Evolutionary conservation across 2,113 vertebrate genomes (phyloP), one percentile per base, ranked within the genome.

Genomic region (Hydrochoerus hydrochaeris): DNA sequence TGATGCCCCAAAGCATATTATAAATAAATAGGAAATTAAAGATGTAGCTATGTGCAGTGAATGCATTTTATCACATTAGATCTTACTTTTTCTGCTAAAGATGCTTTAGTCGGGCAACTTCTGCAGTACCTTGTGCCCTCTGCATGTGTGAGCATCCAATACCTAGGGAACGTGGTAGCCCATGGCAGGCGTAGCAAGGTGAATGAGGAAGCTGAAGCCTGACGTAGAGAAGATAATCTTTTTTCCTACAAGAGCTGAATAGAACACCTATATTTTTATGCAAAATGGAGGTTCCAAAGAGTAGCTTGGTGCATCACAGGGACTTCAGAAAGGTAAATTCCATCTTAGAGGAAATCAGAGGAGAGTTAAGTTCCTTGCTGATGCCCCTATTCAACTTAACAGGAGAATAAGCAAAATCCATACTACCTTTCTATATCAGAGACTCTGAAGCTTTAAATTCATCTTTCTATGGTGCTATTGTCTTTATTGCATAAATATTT

Each of bases 401-500:
- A 86, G 26, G 80, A 24, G 86, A 93, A 91, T 85, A 75, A 91
- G n/a, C 3, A 52, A 94, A 96, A 92, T 81, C 14, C 93, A 16
- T 82, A 65, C 30, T 95, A 35, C n/a, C 6, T 57, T 90, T 91
- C 93, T 63, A 94, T 4, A 69, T 17, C 5, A 84, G 80, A 63
- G 44, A 12, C 89, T 87, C 71, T 95, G 38, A 95, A 57, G 30
- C 71, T 93, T 93, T 73, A 32, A 81, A 65, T 81, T 94, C 9
- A 24, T 84, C 63, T 90, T 89, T 87, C 60, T 73, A 14, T 58
- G 4, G 41, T 88, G 10, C 58, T 96, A n/a, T 49, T 87, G 26
- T 81, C 86, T 93, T 87, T 91, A 84, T 10, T 35, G 35, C 58
- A 94, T 92, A 89, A 93, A 94, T 91, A 95, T 91, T 96, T 95